phyloP scores from a whole-genome alignment of 2,888 invertebrate species.

The Sarcophaga caerulescens region DNA sequence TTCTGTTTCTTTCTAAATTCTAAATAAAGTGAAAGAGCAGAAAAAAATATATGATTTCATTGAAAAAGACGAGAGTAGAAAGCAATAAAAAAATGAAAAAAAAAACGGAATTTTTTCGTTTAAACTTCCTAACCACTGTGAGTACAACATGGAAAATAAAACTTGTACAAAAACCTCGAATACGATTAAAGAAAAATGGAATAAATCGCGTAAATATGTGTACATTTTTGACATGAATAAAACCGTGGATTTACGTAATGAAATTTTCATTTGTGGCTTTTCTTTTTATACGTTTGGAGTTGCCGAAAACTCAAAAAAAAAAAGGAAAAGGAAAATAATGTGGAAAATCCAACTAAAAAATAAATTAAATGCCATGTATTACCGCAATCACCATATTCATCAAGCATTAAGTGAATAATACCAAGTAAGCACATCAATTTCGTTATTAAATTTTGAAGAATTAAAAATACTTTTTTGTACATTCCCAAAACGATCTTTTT shows the following conservation, averaged over 20 bases:
- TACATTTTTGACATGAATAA: slow-evolving; percentile 49
- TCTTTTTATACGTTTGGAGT: not conserved
- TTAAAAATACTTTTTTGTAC: not conserved
- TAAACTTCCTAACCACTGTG: slow-evolving; percentile 52
- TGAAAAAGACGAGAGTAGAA: slow-evolving; percentile 47
- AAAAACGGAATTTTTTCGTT: slow-evolving; percentile 34
- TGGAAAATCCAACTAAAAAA: slow-evolving; percentile 33
- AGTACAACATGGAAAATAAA: slow-evolving; percentile 16
- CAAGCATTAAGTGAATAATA: not conserved
- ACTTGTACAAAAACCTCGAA: slow-evolving; percentile 13
- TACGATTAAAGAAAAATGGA: slow-evolving; percentile 37
- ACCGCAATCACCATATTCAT: not conserved
- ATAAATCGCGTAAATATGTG: slow-evolving; percentile 53
- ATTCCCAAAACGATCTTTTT: no score
- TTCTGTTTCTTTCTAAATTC: slow-evolving; percentile 66
- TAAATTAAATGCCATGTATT: slow-evolving; percentile 49
- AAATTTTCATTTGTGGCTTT: slow-evolving; percentile 65
- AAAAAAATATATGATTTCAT: slow-evolving; percentile 56
- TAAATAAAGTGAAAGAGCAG: slow-evolving; percentile 33
- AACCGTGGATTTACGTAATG: slow-evolving; percentile 46
- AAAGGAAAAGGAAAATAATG: not conserved
- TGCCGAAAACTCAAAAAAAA: not conserved
- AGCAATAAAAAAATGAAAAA: slow-evolving; percentile 28
- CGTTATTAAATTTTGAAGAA: not conserved
- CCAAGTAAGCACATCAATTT: not conserved